Base-by-base conservation (phyloP, 2,113 vertebrate species). In the Bufo gargarizans region DNA sequence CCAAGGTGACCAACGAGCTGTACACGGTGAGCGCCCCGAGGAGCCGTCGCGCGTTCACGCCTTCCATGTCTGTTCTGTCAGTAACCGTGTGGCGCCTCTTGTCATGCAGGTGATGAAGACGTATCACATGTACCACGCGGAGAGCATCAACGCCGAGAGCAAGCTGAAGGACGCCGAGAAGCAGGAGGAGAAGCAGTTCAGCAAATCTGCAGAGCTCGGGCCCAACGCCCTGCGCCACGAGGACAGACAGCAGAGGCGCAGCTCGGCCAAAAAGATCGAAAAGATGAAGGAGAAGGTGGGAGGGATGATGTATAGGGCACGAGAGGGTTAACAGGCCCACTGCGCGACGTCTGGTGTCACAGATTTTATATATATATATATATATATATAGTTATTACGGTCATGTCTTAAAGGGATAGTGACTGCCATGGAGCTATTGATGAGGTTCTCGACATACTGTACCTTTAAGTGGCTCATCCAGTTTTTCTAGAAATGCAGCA, bases 91-190 rank as follows among this genome's bases (percentile, higher is more conserved):
- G n/a, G 5, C 45, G 17, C 13, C 55, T 12, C 55, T 17, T 47
- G 17, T 67, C 74, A 88, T 82, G 10, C 94, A 99, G 98, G 98
- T 99, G 92, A 99, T 99, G 98, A 99, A 99, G 94, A 99, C 98
- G 0, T 99, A 99, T 94, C 98, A 99, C 95, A 99, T 99, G 98
- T 99, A 99, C 92, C 98, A 99, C 0, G 95, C 97, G 0, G 98
- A 99, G 91, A 99, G 98, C 91, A 96, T 99, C 91, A 99, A 96
- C 0, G 97, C 98, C 0, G 98, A 99, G 91, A 98, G 96, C 95
- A 99, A 99, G 91, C 95, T 99, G 91, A 99, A 99, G 91, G 98
- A 99, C 89, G 98, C 98, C 0, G 98, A 99, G 93, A 99, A 98
- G 90, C 98, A 99, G 94, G 98, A 99, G 19, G 98, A 99, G 85